Evolutionary conservation across 1,140 invertebrate genomes (phyloP).

Genomic region (Drosophila pectinifera): DNA sequence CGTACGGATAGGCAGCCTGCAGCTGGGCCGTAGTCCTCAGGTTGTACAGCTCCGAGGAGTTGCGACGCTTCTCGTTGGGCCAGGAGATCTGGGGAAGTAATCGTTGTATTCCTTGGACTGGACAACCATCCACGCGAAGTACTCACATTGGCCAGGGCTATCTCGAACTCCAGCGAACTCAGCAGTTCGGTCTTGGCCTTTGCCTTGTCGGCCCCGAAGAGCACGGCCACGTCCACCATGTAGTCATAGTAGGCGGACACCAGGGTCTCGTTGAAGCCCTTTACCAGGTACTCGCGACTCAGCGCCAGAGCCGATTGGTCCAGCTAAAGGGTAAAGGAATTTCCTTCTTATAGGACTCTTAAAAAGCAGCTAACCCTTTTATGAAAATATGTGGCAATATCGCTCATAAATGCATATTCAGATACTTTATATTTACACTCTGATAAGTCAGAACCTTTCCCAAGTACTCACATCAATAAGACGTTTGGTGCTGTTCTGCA

Average conservation of each 20-base stretch:
- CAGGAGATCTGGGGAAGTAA: slow-evolving; percentile 90
- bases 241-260: slow-evolving; percentile 93
- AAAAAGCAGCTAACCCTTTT: not conserved
- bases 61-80: slow-evolving; percentile 95
- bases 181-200: slow-evolving; percentile 91
- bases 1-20: slow-evolving; percentile 88
- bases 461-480: slow-evolving; percentile 93
- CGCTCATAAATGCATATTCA: not conserved
- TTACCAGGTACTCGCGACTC: slow-evolving; percentile 94
- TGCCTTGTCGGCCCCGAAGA: slow-evolving; percentile 92
- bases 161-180: slow-evolving; percentile 96
- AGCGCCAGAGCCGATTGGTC: slow-evolving; percentile 96
- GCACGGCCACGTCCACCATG: slow-evolving; percentile 94
- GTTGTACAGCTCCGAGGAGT: slow-evolving; percentile 96
- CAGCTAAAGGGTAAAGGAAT: slow-evolving; percentile 87
- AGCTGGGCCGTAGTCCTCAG: slow-evolving; percentile 93
- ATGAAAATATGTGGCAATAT: not conserved
- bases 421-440: not conserved
- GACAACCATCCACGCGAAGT: too few species aligned
- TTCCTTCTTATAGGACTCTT: not conserved
- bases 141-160: slow-evolving; percentile 94
- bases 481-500: slow-evolving; percentile 94
- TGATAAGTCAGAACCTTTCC: not conserved
- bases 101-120: not conserved
- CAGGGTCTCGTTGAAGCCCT: slow-evolving; percentile 92